A percentile compares a stretch with the other conserved stretches of the same genome.
Evolutionary conservation across 2,797 vertebrate species (phyloP).

Genomic region (Cottoperca gobio): DNA sequence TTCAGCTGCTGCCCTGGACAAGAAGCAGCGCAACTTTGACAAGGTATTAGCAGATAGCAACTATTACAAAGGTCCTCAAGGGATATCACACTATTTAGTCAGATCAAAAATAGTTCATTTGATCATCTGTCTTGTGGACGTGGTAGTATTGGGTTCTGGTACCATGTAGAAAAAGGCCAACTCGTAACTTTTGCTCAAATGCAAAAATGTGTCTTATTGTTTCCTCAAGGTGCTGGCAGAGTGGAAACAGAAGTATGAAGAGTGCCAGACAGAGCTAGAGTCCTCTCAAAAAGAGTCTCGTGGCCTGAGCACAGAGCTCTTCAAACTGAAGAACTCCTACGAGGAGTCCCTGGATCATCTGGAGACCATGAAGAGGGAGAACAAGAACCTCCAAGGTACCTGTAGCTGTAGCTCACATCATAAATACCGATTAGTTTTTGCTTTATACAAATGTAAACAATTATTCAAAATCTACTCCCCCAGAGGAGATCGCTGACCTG

Average conservation of each 20-base stretch:
- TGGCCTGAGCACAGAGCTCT: constrained; percentile 92
- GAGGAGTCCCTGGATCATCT: constrained; percentile 93
- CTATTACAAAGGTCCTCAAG: not conserved
- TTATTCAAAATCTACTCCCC: constrained; percentile 11
- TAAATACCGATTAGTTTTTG: not conserved
- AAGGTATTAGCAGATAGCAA: constrained; percentile 69
- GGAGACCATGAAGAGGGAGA: constrained; percentile 92
- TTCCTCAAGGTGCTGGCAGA: constrained; percentile 83
- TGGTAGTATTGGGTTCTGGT: not conserved
- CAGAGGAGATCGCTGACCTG: constrained; percentile 94
- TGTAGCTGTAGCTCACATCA: not conserved
- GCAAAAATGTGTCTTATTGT: not conserved
- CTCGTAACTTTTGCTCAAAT: not conserved
- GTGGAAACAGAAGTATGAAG: constrained; percentile 93
- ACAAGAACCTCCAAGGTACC: constrained; percentile 95
- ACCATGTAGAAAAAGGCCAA: not conserved
- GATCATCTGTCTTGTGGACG: not conserved
- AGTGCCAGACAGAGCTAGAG: constrained; percentile 92
- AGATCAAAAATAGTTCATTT: not conserved
- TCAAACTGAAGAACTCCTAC: constrained; percentile 93
- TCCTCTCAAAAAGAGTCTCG: constrained; percentile 91
- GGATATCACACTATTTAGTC: not conserved
- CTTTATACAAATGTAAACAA: not conserved
- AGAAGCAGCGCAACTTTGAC: constrained; percentile 94
- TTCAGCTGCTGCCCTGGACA: constrained; percentile 89